Base-by-base conservation (phyloP, 92 coral and sea anemone species). In the Epizoanthus illoricatus region DNA sequence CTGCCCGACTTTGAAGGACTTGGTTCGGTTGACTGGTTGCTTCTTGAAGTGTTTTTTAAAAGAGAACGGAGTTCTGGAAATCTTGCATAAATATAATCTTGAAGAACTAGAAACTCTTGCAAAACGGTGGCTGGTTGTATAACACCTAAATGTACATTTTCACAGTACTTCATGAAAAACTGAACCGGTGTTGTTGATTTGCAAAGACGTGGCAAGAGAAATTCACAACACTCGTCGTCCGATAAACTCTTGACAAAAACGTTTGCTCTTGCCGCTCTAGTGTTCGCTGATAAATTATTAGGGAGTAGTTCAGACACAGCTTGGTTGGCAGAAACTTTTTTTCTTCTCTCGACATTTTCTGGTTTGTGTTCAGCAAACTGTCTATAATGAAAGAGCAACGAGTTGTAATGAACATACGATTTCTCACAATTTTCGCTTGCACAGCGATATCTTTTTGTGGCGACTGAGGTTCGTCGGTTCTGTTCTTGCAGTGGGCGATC, bases 131-230 rank as follows among this genome's bases (percentile, higher is more conserved):
- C 40, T 36, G 24, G 7, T 68, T 65, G 71, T 0, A 54, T 71
- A 71, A 33, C 7, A 24, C 75, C 49, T 7, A 33, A 28, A 28
- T 28, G 7, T 1, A 47, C n/a, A 71, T 60, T 60, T 42, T 71
- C 59, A 57, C 67, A 59, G 23, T 71, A 55, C 80, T 60, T 75
- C 6, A 82, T 42, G 15, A 82, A 43, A 52, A 71, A 82, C 18
- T 82, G 79, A n/a, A 41, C 74, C 2, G 79, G 71, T 16, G 28
- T 47, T 15, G 71, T 9, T 11, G 52, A 23, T 7, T 47, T 45
- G 65, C 74, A 5, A 17, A 62, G 54, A 6, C 70, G 62, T 21
- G 64, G 56, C n/a, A 72, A 43, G n/a, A 83, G 49, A 58, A 24
- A 18, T 42, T n/a, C 41, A 5, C 18, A 33, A 70, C 65, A 71